These are phyloP conservation scores for Trinectes maculatus DNA, from an alignment of 2,113 vertebrate species.

Conservation along the genomic window DNA sequence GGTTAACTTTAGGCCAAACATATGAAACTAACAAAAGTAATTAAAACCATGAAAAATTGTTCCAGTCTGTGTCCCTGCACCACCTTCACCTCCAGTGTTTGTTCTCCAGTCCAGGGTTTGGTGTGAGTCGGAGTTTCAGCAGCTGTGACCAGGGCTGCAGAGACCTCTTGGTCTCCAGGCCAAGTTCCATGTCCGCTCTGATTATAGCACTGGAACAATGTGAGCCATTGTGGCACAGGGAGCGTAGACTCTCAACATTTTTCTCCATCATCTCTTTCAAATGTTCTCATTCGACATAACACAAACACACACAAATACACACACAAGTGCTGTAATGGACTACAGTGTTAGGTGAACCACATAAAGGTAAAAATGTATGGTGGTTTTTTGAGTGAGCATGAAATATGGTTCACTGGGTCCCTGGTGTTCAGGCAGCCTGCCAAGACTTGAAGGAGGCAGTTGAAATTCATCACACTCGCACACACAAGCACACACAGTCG, in stretches of 20 bases:
- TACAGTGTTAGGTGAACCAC: conserved; percentile 46
- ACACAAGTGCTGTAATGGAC: conserved; percentile 43
- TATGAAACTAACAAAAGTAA: background rate
- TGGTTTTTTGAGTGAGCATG: conserved; percentile 41
- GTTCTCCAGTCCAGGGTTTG: conserved; percentile 53
- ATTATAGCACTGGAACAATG: conserved; percentile 82
- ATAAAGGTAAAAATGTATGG: conserved; percentile 66
- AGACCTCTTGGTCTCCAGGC: conserved; percentile 75
- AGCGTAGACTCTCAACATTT: conserved; percentile 59
- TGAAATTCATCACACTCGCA: conserved; percentile 57
- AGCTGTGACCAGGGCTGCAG: conserved; percentile 80
- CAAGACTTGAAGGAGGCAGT: conserved; percentile 67
- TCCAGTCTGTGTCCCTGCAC: conserved; percentile 12
- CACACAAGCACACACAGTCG: conserved; percentile 18
- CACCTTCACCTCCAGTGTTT: conserved; percentile 42
- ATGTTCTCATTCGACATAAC: conserved; percentile 52
- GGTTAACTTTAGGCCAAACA: background rate
- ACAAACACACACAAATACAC: conserved; percentile 33
- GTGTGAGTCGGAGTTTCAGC: conserved; percentile 74
- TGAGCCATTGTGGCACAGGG: conserved; percentile 75
- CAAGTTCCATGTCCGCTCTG: conserved; percentile 82
- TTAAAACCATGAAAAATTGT: conserved; percentile 12
- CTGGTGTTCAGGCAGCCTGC: conserved; percentile 67
- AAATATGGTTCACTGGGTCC: conserved; percentile 61
- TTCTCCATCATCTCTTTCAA: conserved; percentile 62